Evolutionary conservation across 1,140 invertebrate genomes (phyloP), one percentile per base, ranked within the genome.

Genomic region (Campoletis sonorensis): DNA sequence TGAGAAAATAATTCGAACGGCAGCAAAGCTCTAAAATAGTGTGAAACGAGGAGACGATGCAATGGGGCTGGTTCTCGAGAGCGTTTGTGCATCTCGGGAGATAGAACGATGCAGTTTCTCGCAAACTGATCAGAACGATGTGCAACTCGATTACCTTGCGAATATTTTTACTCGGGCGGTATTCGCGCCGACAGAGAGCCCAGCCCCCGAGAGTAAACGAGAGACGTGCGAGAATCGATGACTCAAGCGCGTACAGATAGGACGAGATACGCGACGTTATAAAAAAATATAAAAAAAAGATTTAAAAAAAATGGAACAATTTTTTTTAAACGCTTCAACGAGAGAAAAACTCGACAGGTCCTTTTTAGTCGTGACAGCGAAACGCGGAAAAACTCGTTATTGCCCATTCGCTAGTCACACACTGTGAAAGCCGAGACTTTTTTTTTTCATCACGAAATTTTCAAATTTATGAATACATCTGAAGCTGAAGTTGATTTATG

Each of bases 91-190:
- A 78, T 64, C 76, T 33, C 61, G 30, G 33, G 72, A 78, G 73
- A 61, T 26, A n/a, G 82, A 82, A 86, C 61, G 84, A 73, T 79
- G 84, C 77, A 68, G 79, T 78, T 77, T 80, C 64, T 68, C 77
- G 76, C 61, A 54, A 79, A 73, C 82, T 54, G 51, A 54, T 54
- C 51, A 54, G 79, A 71, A 79, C 33, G 76, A 82, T 75, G 76
- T 51, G 80, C 80, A 80, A 85, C 83, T 84, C 84, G 84, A 88
- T 87, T 85, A 84, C 85, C 84, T 87, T 85, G 85, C 82, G 84
- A 84, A 79, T 84, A 85, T 85, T 84, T 82, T 86, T 81, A 83
- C 51, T 21, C 67, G 16, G 16, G 67, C 61, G 61, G 23, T 15
- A 64, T 64, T 26, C 61, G 4, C 61, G 23, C 67, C 67, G 27